A percentile compares a stretch with the other conserved stretches of the same genome.
These are phyloP conservation scores for Leucopsar rothschildi DNA, from an alignment of 2,113 vertebrate species.

Conservation along the genomic window DNA sequence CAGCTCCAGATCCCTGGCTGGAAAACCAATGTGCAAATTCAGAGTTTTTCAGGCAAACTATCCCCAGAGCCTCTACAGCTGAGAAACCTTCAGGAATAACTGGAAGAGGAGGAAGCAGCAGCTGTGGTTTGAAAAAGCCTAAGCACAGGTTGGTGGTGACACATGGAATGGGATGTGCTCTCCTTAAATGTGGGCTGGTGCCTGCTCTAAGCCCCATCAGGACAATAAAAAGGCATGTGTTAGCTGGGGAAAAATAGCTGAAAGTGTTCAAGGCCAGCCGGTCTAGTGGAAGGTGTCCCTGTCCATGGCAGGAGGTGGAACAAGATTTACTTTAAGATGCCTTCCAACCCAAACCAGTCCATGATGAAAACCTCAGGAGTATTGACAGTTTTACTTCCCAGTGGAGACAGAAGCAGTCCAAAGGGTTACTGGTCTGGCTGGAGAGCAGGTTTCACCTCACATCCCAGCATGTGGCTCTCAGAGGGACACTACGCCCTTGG, in stretches of 20 bases:
- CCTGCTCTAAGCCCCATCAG: not conserved
- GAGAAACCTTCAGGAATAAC: not conserved
- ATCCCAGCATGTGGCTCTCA: not conserved
- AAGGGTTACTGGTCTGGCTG: not conserved
- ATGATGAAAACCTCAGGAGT: not conserved
- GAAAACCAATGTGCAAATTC: not conserved
- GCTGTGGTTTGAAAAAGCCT: not conserved
- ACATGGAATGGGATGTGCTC: not conserved
- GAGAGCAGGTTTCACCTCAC: not conserved
- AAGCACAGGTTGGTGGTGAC: not conserved
- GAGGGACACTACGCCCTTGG: not conserved
- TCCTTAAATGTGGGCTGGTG: accelerated
- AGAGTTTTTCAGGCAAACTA: not conserved
- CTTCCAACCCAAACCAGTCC: not conserved
- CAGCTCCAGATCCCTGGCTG: not conserved
- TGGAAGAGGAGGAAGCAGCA: not conserved
- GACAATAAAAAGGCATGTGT: not conserved
- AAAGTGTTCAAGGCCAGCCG: not conserved
- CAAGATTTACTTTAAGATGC: not conserved
- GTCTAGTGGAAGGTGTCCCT: not conserved
- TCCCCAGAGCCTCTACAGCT: not conserved
- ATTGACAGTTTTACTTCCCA: not conserved
- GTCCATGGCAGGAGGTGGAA: not conserved
- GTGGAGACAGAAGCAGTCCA: not conserved
- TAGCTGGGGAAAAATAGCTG: not conserved